Base-by-base conservation (phyloP, 2,888 invertebrate species). In the Conus canariensis region DNA sequence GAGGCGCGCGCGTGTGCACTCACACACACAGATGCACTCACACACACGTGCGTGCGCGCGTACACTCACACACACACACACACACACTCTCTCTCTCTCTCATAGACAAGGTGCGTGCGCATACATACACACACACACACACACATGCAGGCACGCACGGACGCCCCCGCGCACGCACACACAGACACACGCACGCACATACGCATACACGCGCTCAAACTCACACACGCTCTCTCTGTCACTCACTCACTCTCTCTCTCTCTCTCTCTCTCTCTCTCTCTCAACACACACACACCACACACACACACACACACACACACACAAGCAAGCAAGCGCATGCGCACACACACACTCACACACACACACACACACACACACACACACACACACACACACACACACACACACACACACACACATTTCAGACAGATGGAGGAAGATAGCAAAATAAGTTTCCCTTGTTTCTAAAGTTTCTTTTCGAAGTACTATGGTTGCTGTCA, bases 111-210 rank as follows among this genome's bases (percentile, higher is more conserved):
- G 64, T 64, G 7, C 64, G 64, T 16, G 45, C 85, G n/a, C 59
- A 85, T 58, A 85, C 58, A 85, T 7, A 64, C 64, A 64, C 1
- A 64, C 60, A 64, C 74, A 64, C 64, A 64, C 1, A 64, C 74
- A 56, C 87, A 87, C 87, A 74, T 74, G 74, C 87, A 45, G 25
- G 25, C 87, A 87, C 74, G 74, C 85, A 85, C 85, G 58, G 16
- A 59, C 87, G 74, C 87, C 30, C 74, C 3, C 64, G 67, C 87
- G 67, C 67, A 70, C 86, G 10, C 64, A 64, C 64, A 25, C 30
- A 87, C 87, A 87, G 5, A 87, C n/a, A 60, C 74, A 74, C 74
- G 6, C 74, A 74, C 74, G 1, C 74, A 74, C 58, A 85, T 58
- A 58, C 58, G 25, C 85, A 59, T 16, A n/a, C 60, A 58, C 85